phyloP scores from a whole-genome alignment of 2,113 vertebrate species.

The Bothrops jararaca region DNA sequence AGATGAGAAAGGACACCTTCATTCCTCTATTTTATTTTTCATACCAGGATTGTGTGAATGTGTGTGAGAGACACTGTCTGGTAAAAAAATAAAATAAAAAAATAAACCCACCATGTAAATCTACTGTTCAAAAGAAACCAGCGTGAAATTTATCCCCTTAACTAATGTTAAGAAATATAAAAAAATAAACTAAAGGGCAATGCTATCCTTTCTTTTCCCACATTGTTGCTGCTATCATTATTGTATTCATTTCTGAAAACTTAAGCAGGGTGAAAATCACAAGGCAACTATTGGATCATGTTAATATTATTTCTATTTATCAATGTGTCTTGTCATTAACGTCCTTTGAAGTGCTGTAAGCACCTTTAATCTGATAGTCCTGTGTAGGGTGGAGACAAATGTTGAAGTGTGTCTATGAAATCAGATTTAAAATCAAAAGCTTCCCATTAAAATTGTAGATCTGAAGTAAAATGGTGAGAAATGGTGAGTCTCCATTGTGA shows the following conservation, averaged over 20 bases:
- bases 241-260: background rate
- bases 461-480: background rate
- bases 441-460: background rate
- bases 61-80: background rate
- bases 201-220: background rate
- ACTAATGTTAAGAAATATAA: background rate
- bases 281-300: background rate
- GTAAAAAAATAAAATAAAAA: background rate
- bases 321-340: background rate
- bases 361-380: background rate
- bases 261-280: background rate
- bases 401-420: background rate
- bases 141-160: background rate
- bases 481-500: background rate
- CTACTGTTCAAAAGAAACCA: background rate
- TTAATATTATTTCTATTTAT: background rate
- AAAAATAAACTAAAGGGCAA: background rate
- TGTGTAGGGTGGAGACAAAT: background rate
- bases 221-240: background rate
- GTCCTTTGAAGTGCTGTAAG: background rate
- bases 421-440: background rate
- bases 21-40: background rate
- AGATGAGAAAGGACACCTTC: background rate
- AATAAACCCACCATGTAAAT: background rate
- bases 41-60: background rate